These are phyloP conservation scores for Micromesistius poutassou DNA, from an alignment of 2,797 vertebrate species.

Conservation along the genomic window DNA sequence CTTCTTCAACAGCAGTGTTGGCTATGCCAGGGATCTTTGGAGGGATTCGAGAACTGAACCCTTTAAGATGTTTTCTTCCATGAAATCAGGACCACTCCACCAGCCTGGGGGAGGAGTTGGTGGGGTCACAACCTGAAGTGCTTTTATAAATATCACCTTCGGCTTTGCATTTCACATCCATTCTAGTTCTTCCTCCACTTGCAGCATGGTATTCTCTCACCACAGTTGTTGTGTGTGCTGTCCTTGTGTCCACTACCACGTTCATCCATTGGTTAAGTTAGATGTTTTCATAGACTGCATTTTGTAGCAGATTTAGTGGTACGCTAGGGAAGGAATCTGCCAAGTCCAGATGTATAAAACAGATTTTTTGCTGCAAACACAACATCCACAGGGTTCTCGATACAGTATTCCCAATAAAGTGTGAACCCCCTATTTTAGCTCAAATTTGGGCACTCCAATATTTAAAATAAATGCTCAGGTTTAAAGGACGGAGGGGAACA, in stretches of 20 bases:
- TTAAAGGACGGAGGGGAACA: not conserved
- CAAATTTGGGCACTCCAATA: not conserved
- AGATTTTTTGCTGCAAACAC: not conserved
- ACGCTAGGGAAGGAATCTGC: not conserved
- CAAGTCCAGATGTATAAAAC: not conserved
- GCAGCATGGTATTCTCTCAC: too few relatives aligned
- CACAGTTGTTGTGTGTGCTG: too few relatives aligned
- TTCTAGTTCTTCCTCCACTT: not conserved
- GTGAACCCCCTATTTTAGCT: not conserved
- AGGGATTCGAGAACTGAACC: not conserved
- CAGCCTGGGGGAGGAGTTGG: not conserved
- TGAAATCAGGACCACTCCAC: not conserved
- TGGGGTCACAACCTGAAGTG: not conserved
- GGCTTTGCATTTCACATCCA: not conserved
- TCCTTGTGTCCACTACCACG: not conserved
- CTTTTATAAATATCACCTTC: not conserved
- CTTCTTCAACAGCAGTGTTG: not conserved
- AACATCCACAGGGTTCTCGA: not conserved
- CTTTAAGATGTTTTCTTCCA: not conserved
- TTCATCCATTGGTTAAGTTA: not conserved
- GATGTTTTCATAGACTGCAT: not conserved
- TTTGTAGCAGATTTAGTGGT: not conserved
- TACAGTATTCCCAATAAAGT: not conserved
- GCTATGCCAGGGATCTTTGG: not conserved
- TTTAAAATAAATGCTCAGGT: not conserved